Evolutionary conservation across 2,888 invertebrate genomes (phyloP).

Genomic region (Eupithecia inturbata): DNA sequence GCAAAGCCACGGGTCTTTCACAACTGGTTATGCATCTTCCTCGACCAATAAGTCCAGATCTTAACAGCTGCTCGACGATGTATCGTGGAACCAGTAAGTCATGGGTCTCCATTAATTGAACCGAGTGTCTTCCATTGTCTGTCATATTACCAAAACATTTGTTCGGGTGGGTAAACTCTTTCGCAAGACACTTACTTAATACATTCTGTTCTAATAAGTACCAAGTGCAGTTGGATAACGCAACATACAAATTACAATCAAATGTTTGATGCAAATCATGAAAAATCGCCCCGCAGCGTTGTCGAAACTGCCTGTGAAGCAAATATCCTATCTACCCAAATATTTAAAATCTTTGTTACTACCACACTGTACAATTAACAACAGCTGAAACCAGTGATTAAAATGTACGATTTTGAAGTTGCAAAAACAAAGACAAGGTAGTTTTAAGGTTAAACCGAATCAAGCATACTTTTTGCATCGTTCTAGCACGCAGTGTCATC

Average conservation of each 20-base stretch:
- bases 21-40: conserved; percentile 12
- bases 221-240: conserved; percentile 18
- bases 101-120: conserved; percentile 37
- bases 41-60: conserved; percentile 19
- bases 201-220: conserved; percentile 39
- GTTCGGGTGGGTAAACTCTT: conserved; percentile 46
- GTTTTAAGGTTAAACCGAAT: conserved; percentile 16
- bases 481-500: conserved; percentile 33
- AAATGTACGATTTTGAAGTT: background rate
- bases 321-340: too few species aligned
- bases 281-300: background rate
- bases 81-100: conserved; percentile 9
- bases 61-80: conserved; percentile 1
- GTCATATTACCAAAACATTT: conserved; percentile 47
- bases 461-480: conserved; percentile 23
- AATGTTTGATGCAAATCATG: conserved; percentile 1
- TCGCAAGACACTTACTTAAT: conserved; percentile 50
- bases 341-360: too few species aligned
- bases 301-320: background rate
- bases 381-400: background rate
- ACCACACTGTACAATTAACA: background rate
- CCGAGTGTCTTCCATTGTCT: conserved; percentile 40
- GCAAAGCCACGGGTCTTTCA: conserved; percentile 13
- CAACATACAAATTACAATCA: conserved; percentile 27
- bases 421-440: conserved; percentile 1